phyloP scores from a whole-genome alignment of 1,140 invertebrate genomes.

The Agrypnia vestita region DNA sequence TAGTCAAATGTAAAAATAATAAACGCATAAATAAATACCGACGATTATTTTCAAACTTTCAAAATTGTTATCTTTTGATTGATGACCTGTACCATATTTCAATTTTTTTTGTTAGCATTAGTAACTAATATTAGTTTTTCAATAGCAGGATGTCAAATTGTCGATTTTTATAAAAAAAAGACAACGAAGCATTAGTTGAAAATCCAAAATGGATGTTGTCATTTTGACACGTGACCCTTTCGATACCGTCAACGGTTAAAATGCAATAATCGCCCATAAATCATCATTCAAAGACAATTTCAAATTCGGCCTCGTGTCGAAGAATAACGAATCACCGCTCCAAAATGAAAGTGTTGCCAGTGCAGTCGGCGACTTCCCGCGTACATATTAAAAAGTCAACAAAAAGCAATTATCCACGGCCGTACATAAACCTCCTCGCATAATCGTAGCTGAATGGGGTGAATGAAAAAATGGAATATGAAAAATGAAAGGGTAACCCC shows the following conservation, averaged over 20 bases:
- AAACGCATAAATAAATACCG: too few relatives aligned
- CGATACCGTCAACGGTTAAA: constrained; percentile 5
- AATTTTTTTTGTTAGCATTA: too few relatives aligned
- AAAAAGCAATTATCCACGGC: constrained; percentile 55
- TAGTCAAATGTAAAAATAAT: too few relatives aligned
- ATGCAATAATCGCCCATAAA: constrained; percentile 52
- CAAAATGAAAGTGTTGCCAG: constrained; percentile 11
- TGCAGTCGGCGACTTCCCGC: constrained; percentile 14
- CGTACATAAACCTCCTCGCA: constrained; percentile 47
- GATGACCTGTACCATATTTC: too few relatives aligned
- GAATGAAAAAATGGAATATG: constrained; percentile 36
- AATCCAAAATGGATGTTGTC: constrained; percentile 24
- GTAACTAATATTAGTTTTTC: too few relatives aligned
- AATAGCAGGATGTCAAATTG: background rate
- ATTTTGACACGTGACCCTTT: constrained; percentile 40
- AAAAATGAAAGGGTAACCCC: constrained; percentile 48
- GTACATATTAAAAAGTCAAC: constrained; percentile 59
- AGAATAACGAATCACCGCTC: constrained; percentile 45
- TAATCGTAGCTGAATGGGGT: constrained; percentile 42
- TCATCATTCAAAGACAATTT: constrained; percentile 58
- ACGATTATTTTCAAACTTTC: too few relatives aligned
- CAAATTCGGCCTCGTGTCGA: constrained; percentile 46
- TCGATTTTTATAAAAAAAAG: background rate
- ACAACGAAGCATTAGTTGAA: background rate
- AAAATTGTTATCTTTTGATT: too few relatives aligned